Evolutionary conservation across 2,797 vertebrate genomes (phyloP), one percentile per base, ranked within the genome.

Genomic region (Enteromius trimaculatus): DNA sequence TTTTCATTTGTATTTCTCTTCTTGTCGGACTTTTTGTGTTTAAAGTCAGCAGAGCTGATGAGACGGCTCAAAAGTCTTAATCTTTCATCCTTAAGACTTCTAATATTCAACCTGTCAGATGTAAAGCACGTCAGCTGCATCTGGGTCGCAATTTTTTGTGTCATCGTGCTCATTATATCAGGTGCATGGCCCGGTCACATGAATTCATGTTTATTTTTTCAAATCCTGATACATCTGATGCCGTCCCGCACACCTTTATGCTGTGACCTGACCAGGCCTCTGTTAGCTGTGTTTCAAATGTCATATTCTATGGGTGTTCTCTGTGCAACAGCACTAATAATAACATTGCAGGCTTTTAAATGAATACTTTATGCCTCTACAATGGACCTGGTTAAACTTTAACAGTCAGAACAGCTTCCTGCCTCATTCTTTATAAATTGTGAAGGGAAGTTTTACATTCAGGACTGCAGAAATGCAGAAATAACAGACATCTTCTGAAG

Each of bases 231-330:
- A 72, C 16, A 34, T 74, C 17, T 62, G 29, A 10, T 65, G 69
- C 8, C 37, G 11, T 23, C 21, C 58, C 17, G 21, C n/a, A n/a
- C n/a, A n/a, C n/a, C 53, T 49, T 62, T n/a, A 21, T 29, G 26
- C 16, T 72, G 42, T 37, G 34, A 21, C 19, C 39, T 34, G 66
- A 26, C 66, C 53, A 11, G 8, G 29, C 19, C 42, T 47, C 68
- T 71, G 29, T 69, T 31, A 42, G n/a, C 34, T 51, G 23, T 29
- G 79, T 51, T 66, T 68, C 47, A 74, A 70, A 79, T 65, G 60
- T 55, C 55, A 23, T 23, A 26, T 51, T 23, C 17, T 21, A 26
- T 9, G 9, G 42, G 11, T n/a, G 26, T 47, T 51, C 14, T 81
- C 58, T 39, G 19, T 37, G n/a, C 65, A 31, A 13, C 65, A 58